Evolutionary conservation across 2,797 vertebrate genomes (phyloP).

Genomic region (Acanthopagrus latus): DNA sequence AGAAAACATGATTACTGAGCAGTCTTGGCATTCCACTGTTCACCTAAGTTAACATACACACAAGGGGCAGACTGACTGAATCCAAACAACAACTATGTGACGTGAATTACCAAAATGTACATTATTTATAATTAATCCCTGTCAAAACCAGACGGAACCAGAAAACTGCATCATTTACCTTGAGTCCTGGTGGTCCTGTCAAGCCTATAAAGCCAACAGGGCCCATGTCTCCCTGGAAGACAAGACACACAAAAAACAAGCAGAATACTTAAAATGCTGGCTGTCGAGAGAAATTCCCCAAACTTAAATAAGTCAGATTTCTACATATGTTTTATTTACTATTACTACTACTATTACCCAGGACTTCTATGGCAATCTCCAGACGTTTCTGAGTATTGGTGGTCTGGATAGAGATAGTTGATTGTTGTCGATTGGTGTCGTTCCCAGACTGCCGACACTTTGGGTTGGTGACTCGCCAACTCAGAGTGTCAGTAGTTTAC

Average conservation of each 20-base stretch:
- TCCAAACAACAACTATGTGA: slow-evolving; percentile 2
- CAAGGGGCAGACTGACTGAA: not conserved
- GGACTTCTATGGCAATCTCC: no score
- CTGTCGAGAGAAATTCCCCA: not conserved
- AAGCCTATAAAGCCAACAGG: slow-evolving; percentile 88
- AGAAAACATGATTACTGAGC: slow-evolving; percentile 2
- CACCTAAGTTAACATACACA: not conserved
- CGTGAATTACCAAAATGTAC: not conserved
- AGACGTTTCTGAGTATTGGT: no score
- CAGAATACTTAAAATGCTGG: not conserved
- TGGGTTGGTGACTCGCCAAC: no score
- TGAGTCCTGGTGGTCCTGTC: slow-evolving; percentile 91
- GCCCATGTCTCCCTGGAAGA: slow-evolving; percentile 93
- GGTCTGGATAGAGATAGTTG: no score
- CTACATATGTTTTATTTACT: not conserved
- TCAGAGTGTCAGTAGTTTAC: no score
- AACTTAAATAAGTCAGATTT: not conserved
- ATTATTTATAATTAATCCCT: not conserved
- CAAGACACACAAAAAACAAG: slow-evolving; percentile 38
- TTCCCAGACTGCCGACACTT: no score
- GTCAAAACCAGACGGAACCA: slow-evolving; percentile 10
- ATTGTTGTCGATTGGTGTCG: no score
- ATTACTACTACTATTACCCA: not conserved
- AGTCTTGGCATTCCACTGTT: not conserved
- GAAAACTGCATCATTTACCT: slow-evolving; percentile 82